These are phyloP conservation scores for Micromussa lordhowensis DNA, from an alignment of 92 coral and sea anemone genomes.

Conservation along the genomic window DNA sequence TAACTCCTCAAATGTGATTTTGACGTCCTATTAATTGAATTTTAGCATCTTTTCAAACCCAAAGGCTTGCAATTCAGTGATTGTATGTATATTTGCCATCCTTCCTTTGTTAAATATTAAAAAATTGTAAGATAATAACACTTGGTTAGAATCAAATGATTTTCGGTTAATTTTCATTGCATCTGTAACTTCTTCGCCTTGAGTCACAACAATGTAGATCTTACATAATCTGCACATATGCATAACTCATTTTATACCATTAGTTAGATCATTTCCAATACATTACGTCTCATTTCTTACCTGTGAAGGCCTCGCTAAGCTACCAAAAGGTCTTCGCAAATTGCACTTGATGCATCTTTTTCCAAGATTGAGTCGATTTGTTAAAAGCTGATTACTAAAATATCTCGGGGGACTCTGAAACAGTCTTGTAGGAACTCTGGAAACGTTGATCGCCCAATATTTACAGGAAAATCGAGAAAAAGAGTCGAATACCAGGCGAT, in stretches of 20 bases:
- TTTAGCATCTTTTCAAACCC: too few species aligned
- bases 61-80: too few species aligned
- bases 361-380: not conserved
- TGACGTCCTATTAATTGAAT: too few species aligned
- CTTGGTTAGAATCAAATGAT: too few species aligned
- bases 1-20: too few species aligned
- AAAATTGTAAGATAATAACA: too few species aligned
- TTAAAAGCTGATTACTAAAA: not conserved
- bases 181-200: too few species aligned
- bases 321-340: slow-evolving; percentile 13
- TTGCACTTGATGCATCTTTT: slow-evolving; percentile 1
- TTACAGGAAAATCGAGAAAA: slow-evolving; percentile 5
- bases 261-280: not conserved
- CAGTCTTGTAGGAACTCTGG: slow-evolving; percentile 13
- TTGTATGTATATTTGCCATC: too few species aligned
- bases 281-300: not conserved
- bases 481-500: not conserved
- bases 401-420: slow-evolving; percentile 17
- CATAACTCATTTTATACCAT: not conserved
- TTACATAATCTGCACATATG: too few species aligned
- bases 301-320: slow-evolving; percentile 14
- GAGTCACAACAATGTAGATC: too few species aligned
- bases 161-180: too few species aligned
- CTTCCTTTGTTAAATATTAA: too few species aligned
- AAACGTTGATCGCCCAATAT: not conserved